Evolutionary conservation across 2,797 vertebrate genomes (phyloP), one percentile per base, ranked within the genome.

Genomic region (Onychomys arenicola): DNA sequence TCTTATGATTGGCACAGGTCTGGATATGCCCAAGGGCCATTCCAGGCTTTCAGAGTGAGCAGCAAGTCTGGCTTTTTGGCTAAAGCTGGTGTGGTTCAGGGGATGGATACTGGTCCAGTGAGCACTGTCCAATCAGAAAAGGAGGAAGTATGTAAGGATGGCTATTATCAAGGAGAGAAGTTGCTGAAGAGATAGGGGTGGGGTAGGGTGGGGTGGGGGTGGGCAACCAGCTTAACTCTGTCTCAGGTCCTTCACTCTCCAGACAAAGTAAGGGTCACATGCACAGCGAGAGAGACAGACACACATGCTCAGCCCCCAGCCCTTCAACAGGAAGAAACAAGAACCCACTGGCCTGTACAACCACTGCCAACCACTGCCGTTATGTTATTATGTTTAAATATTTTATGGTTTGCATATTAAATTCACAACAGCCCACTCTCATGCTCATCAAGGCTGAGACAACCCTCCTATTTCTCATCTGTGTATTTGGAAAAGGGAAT

Each of bases 361-460:
- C 32, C 12, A 13, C 32, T 40, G 13, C 5, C 23, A 37, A 43
- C 57, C 7, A 6, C n/a, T 0, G 11, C 12, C 71, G 23, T 14
- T 10, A 0, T 12, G 37, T 27, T 29, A 19, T 12, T 10, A 0
- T 10, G 46, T 27, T n/a, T 10, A 67, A 59, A 6, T 4, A 57
- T 13, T 32, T 67, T 21, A 5, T 27, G n/a, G 55, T 0, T 76
- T 89, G 13, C 8, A 29, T 7, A 4, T 19, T 82, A 2, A 57
- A 10, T 57, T 69, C 65, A n/a, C 37, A 59, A 80, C 12, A 6
- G 9, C 40, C 59, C 14, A 0, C 55, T 52, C 86, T 14, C 14
- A 29, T 12, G 27, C 19, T 2, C 82, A 65, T 34, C 10, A 40
- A 40, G 82, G 52, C 29, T 16, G 3, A 77, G 34, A 34, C 34